Conservation (phyloP, 2,888 invertebrate genomes). For the Mimachlamys varia region DNA sequence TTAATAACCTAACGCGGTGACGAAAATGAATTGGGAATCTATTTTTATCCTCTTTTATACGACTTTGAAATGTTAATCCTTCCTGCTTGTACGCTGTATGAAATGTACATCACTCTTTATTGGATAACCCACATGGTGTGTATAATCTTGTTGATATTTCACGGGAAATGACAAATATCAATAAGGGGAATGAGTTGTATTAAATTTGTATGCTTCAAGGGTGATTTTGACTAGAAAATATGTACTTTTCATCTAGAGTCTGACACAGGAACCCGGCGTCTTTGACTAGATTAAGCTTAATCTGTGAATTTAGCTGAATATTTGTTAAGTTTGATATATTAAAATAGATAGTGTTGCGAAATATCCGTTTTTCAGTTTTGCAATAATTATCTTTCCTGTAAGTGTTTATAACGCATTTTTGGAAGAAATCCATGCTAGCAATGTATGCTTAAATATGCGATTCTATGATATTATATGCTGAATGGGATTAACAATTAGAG, state of each 20-base stretch:
- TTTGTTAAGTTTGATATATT: neutral
- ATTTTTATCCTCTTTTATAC: neutral
- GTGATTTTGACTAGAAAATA: constrained; percentile 23
- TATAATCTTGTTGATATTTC: constrained; percentile 9
- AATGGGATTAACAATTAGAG: too few relatives aligned
- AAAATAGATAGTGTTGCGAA: neutral
- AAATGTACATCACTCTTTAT: neutral
- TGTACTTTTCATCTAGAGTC: neutral
- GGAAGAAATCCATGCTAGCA: too few relatives aligned
- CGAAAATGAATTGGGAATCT: neutral
- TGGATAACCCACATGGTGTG: neutral
- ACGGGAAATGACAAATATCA: constrained; percentile 16
- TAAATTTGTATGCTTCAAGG: constrained; percentile 28
- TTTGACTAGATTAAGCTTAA: neutral
- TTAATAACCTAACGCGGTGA: neutral
- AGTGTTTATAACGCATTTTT: too few relatives aligned
- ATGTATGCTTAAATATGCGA: too few relatives aligned
- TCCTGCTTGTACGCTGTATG: neutral
- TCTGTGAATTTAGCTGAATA: neutral
- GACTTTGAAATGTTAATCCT: neutral
- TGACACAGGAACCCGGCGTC: neutral
- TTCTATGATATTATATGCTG: too few relatives aligned
- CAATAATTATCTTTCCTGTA: neutral
- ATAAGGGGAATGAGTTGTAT: constrained; percentile 1
- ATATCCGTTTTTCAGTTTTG: neutral